Evolutionary conservation across 2,797 vertebrate genomes (phyloP), one percentile per base, ranked within the genome.

Genomic region (Vultur gryphus): DNA sequence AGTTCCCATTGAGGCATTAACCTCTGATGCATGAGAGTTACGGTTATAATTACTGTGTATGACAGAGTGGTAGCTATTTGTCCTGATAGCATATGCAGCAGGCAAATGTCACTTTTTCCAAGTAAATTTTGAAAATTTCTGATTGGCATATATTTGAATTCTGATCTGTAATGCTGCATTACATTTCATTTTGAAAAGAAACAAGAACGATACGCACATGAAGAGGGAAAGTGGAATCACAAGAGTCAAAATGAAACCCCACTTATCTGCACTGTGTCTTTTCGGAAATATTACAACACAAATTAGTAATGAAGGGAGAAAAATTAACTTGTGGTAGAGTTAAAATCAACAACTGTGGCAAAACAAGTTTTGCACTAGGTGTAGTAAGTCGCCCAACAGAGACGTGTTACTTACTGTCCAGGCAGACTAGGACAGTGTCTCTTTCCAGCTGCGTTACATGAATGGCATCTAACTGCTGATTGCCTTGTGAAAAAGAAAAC

Each of bases 401-500:
- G 16, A 65, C 24, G 39, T 33, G 82, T 79, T 88, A 99, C 99
- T 99, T 98, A 99, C 99, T 98, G 98, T 99, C 99, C 97, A 99
- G 98, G 98, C 99, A 99, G 97, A 99, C 99, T 80, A 99, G 97
- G 92, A 99, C 99, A 0, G 99, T 99, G 98, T 99, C 99, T 95
- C 99, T 99, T 96, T 99, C 99, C 98, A 99, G 98, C 98, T 99
- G 99, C 13, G 99, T 99, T 55, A 99, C 99, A 0, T 99, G 99
- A 94, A 99, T 99, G 26, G 99, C 99, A 87, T 99, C 99, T 80
- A 99, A 97, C 96, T 99, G 99, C 87, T 99, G 98, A 95, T 95
- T 98, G 95, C 97, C 97, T 98, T 70, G n/a, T 9, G 73, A 12
- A 46, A 66, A 80, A 64, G 43, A 61, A 82, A 37, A 26, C 17